Base-by-base conservation (phyloP, 2,113 vertebrate species). In the Aleadryas rufinucha region DNA sequence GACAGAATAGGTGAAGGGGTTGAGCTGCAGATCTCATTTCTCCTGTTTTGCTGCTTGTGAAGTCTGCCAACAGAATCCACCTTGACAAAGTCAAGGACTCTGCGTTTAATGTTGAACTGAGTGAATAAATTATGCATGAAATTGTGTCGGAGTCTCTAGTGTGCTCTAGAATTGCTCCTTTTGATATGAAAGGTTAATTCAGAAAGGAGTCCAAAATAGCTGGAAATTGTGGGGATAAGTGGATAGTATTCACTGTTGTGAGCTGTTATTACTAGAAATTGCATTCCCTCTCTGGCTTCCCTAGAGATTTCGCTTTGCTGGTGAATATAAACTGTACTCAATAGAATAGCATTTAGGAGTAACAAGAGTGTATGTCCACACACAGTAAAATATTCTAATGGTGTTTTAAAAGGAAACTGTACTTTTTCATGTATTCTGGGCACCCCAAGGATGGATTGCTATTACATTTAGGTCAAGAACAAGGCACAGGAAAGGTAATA, bases 131-230 rank as follows among this genome's bases (percentile, higher is more conserved):
- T 98, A 98, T 98, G 98, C 98, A 98, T 98, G 98, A 98, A 98
- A 98, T 98, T 98, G 98, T 98, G 97, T 98, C 90, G 97, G 98
- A 98, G 98, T 98, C 98, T 98, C 98, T 98, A 98, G 98, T 98
- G 98, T 98, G 98, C 97, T 92, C 90, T 92, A 97, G 98, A 98
- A 98, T 98, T 98, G 98, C 98, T 98, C 98, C 98, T 98, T 98
- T 98, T 98, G 98, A 98, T 98, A 98, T 98, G 98, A 98, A 98
- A 98, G 98, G 98, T 98, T 98, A 98, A 98, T 98, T 98, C 98
- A 98, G 98, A 98, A 98, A 98, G 98, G 98, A 98, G 98, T 98
- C 98, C 98, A 98, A 98, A 98, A 98, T 98, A 98, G 98, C 98
- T 98, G 98, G 98, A 98, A 98, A 98, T 98, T 98, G 98, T 98